Evolutionary conservation across 1,140 invertebrate genomes (phyloP), one percentile per base, ranked within the genome.

Genomic region (Neodiprion virginianus): DNA sequence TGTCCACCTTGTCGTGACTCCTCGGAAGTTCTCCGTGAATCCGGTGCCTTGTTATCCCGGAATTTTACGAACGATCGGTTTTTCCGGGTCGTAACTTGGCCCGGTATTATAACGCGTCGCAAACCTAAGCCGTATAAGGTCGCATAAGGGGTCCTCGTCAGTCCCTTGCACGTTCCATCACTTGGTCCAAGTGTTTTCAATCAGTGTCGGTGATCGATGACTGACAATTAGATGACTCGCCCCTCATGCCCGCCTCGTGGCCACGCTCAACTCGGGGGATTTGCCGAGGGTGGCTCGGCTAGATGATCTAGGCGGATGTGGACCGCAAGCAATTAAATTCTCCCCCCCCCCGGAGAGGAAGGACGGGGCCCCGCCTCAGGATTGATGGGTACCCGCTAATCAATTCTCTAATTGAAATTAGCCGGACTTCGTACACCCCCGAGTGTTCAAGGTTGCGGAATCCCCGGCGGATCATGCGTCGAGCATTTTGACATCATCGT

Each of bases 371-470:
- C 14, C 14, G 21, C 48, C n/a, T 40, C 71, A 75, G 47, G 70
- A 68, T 66, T 66, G 71, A 49, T 67, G 65, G 17, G 12, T 14
- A 61, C 50, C 74, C 74, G 10, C 61, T 72, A 72, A 75, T 75
- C 74, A 72, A 75, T 75, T 75, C 66, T 72, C 61, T 72, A 72
- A 75, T 75, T 72, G 74, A 75, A 75, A 75, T 75, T 72, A 72
- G 70, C 61, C 12, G 5, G 53, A 61, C 53, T 14, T 61, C 53
- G 5, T 40, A 40, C 28, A 40, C 28, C 28, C 28, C 28, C 28
- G 28, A 40, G 28, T 40, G 28, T 40, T 40, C 28, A 40, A 40
- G 28, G 28, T 40, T 40, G 28, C 28, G 28, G 28, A 40, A 40
- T 40, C 28, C 28, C 28, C 28, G 28, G 28, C 5, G 28, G 28